Evolutionary conservation across 2,797 vertebrate species (phyloP), one percentile per base, ranked within the genome.

Genomic region (Poecile montanus): DNA sequence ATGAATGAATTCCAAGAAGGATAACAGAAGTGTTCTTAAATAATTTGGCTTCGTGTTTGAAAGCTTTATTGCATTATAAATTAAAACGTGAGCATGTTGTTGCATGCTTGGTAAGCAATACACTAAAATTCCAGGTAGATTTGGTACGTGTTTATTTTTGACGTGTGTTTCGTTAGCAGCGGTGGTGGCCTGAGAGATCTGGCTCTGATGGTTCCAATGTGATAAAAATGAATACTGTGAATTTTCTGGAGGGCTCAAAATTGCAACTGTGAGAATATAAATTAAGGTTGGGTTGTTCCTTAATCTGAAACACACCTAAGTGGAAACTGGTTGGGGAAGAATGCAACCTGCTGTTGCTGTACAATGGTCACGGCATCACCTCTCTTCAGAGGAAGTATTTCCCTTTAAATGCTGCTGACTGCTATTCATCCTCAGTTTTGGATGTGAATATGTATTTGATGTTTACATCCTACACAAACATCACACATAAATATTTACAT

Each of bases 11-110:
- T 94, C 77, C 74, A 53, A 91, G 88, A 72, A 89, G 75, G 75
- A 71, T 91, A 95, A 66, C 90, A 92, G 76, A 89, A 94, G 57
- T 54, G 73, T 92, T 94, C 92, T 95, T 92, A 91, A 93, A 93
- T 95, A 84, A 92, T 94, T 93, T 95, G 94, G 70, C 94, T 91
- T 57, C 14, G 9, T 85, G 90, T 86, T 96, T 53, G 91, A 89
- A 93, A 88, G 88, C 80, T 88, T 91, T 94, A 91, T 89, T 78
- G 68, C 86, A 40, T 91, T 95, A 29, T 83, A 80, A 94, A 94
- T 95, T 72, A 81, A 70, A 96, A 96, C 57, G 81, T 87, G 89
- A 91, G 75, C 96, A 3, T 89, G 95, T 90, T 77, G 85, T 42
- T 85, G 88, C 95, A 65, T 62, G 95, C 93, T 83, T 85, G 53